Evolutionary conservation across 2,797 vertebrate species (phyloP).

Genomic region (Muscicapa striata): DNA sequence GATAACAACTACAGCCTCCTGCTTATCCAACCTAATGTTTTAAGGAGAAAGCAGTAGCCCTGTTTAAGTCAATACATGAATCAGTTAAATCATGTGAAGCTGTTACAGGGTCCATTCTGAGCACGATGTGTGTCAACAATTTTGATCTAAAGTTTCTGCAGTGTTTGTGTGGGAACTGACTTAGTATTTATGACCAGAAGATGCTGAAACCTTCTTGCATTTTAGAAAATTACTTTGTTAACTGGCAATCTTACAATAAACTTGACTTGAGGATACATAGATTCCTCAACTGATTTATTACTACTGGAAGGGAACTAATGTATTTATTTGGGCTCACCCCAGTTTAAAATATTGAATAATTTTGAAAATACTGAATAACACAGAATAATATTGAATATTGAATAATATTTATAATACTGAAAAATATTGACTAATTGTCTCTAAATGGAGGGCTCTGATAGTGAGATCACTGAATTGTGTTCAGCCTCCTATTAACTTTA

Average conservation of each 20-base stretch:
- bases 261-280: background rate
- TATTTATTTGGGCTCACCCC: accelerated
- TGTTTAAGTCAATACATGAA: background rate
- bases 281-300: background rate
- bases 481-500: background rate
- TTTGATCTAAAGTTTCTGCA: background rate
- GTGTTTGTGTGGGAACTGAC: background rate
- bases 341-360: background rate
- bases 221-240: background rate
- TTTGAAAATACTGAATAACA: background rate
- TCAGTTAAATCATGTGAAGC: background rate
- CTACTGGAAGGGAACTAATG: background rate
- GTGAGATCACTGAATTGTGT: background rate
- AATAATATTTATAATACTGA: background rate
- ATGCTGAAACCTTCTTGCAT: background rate
- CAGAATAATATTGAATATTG: background rate
- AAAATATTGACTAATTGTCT: background rate
- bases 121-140: background rate
- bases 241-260: background rate
- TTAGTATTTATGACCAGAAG: background rate
- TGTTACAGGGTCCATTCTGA: background rate
- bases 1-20: background rate
- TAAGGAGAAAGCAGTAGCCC: background rate
- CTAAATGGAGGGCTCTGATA: background rate
- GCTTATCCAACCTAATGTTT: background rate